Base-by-base conservation (phyloP, 1,140 invertebrate species). In the Musca domestica region DNA sequence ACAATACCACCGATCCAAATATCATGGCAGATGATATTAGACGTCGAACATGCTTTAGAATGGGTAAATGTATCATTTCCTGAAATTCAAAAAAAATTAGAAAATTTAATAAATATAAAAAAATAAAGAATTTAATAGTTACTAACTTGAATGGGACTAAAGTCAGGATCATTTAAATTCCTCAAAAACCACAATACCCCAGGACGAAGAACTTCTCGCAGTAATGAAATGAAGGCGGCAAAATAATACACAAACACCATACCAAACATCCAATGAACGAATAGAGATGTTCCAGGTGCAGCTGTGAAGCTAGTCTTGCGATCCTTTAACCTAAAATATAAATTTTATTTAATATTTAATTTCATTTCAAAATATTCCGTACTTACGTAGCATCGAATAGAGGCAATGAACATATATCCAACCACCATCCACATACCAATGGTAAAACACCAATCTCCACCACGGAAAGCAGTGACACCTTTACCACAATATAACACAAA, bases 201-300 rank as follows among this genome's bases (percentile, higher is more conserved):
- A 0, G 97, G 97, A 63, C 96, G 85, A 7, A 99, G 79, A 3
- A 99, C 94, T 84, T 99, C 98, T 54, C 97, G 84, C 3, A 99
- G 82, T 1, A 98, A 83, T 1, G 98, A 85, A 46, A 99, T 95
- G 78, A 99, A 99, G 0, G 96, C 98, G 9, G 97, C 98, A 80
- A 99, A 99, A 83, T 99, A 99, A 82, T 99, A 99, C 15, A 99
- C 95, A 82, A 98, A 99, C 1, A 99, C 91, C 95, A 99, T 98
- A 64, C 97, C 97, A n/a, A 97, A 92, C 10, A 99, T 87, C 98
- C 98, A 99, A 82, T 99, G 97, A 63, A 99, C 92, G 77, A 99
- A 99, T 87, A 98, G 95, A 0, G 94, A 96, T 0, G 96, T 98
- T 49, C 95, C 95, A 0, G 98, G 97, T 0, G 95, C 92, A 1